phyloP scores from a whole-genome alignment of 2,888 invertebrate species.

The Holacanthella duospinosa region DNA sequence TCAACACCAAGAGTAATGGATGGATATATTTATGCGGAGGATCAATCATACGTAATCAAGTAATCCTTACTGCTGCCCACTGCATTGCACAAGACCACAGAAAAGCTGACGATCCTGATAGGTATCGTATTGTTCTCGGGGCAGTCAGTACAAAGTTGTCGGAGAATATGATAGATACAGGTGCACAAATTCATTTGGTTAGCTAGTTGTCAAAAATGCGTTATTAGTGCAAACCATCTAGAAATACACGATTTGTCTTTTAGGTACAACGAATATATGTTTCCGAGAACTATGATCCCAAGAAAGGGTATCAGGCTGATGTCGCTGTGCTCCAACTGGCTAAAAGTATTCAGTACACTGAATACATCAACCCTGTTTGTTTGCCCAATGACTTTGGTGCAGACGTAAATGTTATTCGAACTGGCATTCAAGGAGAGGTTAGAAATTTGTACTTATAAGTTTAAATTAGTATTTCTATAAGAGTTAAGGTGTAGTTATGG shows the following conservation, averaged over 20 bases:
- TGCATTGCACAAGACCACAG: background rate
- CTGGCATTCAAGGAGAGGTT: background rate
- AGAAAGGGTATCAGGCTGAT: slow-evolving; percentile 1
- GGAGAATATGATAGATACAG: background rate
- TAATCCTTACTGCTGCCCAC: slow-evolving; percentile 6
- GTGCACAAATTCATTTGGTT: background rate
- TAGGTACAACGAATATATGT: background rate
- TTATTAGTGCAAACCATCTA: background rate
- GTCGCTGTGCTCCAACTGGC: background rate
- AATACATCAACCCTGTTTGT: background rate
- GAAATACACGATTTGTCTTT: background rate
- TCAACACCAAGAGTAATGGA: background rate
- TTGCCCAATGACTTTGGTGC: background rate
- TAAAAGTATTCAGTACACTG: background rate
- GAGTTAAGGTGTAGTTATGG: too few relatives aligned
- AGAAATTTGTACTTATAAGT: too few relatives aligned
- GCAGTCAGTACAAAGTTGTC: background rate
- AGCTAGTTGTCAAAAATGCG: too few relatives aligned
- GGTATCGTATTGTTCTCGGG: background rate
- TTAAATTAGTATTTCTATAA: too few relatives aligned
- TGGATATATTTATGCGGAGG: slow-evolving; percentile 2
- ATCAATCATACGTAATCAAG: background rate
- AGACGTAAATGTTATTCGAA: slow-evolving; percentile 1
- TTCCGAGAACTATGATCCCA: slow-evolving; percentile 3
- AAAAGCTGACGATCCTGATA: background rate